Percentiles rank a stretch among this genome's conserved stretches.
phyloP scores from a whole-genome alignment of 2,113 vertebrate species.

The Erinaceus europaeus region DNA sequence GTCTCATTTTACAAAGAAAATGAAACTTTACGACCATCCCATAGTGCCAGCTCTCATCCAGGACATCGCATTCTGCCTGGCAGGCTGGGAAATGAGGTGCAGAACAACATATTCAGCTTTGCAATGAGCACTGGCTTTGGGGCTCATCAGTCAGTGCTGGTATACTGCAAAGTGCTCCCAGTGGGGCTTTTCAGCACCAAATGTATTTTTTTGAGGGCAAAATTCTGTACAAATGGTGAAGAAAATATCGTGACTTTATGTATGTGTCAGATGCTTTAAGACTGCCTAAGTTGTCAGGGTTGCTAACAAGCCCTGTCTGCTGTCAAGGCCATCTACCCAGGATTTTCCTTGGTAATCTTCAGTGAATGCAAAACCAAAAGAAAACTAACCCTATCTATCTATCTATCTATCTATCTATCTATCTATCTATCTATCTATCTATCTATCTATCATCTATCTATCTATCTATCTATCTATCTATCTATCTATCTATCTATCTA shows the following conservation, averaged over 20 bases:
- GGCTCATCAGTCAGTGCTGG: neutral
- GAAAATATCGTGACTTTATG: conserved; percentile 6
- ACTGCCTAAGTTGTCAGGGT: neutral
- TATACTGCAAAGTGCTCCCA: neutral
- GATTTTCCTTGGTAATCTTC: neutral
- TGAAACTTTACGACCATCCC: neutral
- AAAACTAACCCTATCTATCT: neutral
- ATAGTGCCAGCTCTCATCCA: conserved; percentile 26
- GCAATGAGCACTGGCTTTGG: neutral
- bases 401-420: neutral
- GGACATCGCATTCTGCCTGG: neutral
- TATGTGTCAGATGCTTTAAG: neutral
- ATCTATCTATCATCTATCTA: too few relatives aligned
- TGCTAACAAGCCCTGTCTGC: conserved; percentile 17
- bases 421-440: neutral
- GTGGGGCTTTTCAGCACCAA: neutral
- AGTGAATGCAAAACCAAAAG: neutral
- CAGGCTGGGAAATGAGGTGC: conserved; percentile 36
- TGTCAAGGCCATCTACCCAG: neutral
- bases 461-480: neutral
- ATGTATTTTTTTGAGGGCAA: conserved; percentile 22
- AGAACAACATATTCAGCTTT: neutral
- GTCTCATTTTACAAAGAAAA: conserved; percentile 33
- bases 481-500: neutral
- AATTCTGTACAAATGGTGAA: neutral